A percentile compares a stretch with the other conserved stretches of the same genome.
Evolutionary conservation across 2,113 vertebrate genomes (phyloP).

Genomic region (Coracopsis vasa): DNA sequence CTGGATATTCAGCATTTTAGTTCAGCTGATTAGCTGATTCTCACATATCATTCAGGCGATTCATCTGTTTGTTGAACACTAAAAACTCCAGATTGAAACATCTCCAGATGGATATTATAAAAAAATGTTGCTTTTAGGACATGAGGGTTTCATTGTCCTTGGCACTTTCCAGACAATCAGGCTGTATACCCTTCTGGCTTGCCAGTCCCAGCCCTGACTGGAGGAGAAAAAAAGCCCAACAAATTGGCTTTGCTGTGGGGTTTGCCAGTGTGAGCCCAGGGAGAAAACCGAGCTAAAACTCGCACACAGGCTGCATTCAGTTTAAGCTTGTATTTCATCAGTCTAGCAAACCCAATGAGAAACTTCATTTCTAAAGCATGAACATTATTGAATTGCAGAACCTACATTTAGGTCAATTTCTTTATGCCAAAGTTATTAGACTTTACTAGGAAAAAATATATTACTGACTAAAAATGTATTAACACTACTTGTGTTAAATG

Average conservation of each 20-base stretch:
- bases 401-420: neutral
- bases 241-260: neutral
- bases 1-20: neutral
- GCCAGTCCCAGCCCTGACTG: neutral
- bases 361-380: neutral
- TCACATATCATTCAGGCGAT: neutral
- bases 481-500: neutral
- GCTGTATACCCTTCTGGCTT: neutral
- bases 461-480: neutral
- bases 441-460: neutral
- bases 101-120: neutral
- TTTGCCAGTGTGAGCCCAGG: neutral
- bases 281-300: neutral
- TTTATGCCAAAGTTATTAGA: neutral
- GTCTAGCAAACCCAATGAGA: neutral
- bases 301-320: neutral
- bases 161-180: neutral
- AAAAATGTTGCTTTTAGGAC: neutral
- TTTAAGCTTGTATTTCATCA: neutral
- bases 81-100: neutral
- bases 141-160: neutral
- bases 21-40: neutral
- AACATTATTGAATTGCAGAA: neutral
- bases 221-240: fast-evolving
- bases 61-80: neutral